Percentiles rank a stretch among this genome's conserved stretches.
phyloP scores from a whole-genome alignment of 2,888 invertebrate species.

The Pseudolycoriella hygida region DNA sequence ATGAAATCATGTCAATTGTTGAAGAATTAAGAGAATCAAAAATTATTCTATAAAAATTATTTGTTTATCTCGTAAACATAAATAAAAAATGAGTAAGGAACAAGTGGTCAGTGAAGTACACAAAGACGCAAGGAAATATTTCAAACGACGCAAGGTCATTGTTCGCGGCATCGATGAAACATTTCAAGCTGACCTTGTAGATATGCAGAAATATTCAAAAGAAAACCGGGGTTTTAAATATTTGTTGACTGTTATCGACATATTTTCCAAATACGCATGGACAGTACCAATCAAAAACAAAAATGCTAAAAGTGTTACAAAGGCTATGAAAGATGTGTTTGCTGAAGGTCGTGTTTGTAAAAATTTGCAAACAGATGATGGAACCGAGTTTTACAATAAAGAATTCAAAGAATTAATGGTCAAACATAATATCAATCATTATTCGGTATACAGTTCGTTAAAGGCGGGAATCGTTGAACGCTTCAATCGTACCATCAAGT shows the following conservation, averaged over 20 bases:
- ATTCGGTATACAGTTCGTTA: slow-evolving; percentile 7
- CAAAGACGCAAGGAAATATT: slow-evolving; percentile 21
- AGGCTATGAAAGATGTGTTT: slow-evolving; percentile 8
- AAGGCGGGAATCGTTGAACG: slow-evolving; percentile 16
- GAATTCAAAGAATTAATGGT: slow-evolving; percentile 13
- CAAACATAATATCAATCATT: slow-evolving; percentile 12
- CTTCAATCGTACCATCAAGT: slow-evolving; percentile 15
- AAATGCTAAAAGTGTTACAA: slow-evolving; percentile 15
- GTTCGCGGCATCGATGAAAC: slow-evolving; percentile 23
- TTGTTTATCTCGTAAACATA: no score
- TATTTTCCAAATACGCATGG: slow-evolving; percentile 25
- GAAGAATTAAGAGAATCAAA: slow-evolving; percentile 10
- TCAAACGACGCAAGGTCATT: slow-evolving; percentile 17
- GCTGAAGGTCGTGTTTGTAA: not conserved
- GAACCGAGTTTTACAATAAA: slow-evolving; percentile 16
- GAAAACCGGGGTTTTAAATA: slow-evolving; percentile 19
- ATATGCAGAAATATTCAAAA: slow-evolving; percentile 17
- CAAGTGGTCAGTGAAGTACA: slow-evolving; percentile 20
- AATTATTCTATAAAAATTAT: slow-evolving; percentile 5
- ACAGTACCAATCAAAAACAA: slow-evolving; percentile 20
- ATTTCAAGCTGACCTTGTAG: slow-evolving; percentile 27
- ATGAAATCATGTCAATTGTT: slow-evolving; percentile 22
- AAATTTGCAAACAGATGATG: slow-evolving; percentile 18
- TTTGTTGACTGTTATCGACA: slow-evolving; percentile 22
- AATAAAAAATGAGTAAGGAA: slow-evolving; percentile 8